A percentile compares a stretch with the other conserved stretches of the same genome.
These are phyloP conservation scores for Prosopocoilus inquinatus DNA, from an alignment of 2,888 invertebrate species.

Conservation along the genomic window DNA sequence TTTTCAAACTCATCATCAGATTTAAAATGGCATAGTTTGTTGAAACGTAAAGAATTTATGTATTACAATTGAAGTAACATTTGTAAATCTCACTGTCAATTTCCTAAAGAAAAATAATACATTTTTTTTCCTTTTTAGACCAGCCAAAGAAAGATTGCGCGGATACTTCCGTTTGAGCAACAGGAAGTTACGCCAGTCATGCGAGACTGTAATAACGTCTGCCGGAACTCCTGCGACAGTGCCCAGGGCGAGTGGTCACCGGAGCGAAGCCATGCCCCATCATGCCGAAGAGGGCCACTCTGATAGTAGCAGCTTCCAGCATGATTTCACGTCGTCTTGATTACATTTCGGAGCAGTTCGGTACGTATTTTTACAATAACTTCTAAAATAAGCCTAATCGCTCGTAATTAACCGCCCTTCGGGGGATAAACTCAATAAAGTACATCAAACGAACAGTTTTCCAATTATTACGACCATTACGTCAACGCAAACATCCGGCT, in stretches of 20 bases:
- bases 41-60: too few species aligned
- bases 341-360: constrained; percentile 27
- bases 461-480: too few species aligned
- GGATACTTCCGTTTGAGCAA: constrained; percentile 58
- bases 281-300: constrained; percentile 34
- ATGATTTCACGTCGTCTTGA: constrained; percentile 46
- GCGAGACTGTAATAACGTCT: constrained; percentile 49
- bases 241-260: constrained; percentile 30
- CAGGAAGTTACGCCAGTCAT: constrained; percentile 47
- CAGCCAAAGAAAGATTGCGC: constrained; percentile 58
- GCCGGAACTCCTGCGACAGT: constrained; percentile 33
- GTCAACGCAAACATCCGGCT: too few species aligned
- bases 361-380: constrained; percentile 16
- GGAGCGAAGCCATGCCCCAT: constrained; percentile 32
- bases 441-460: neutral
- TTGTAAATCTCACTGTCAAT: too few species aligned
- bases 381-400: too few species aligned
- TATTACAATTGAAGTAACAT: too few species aligned
- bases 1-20: too few species aligned
- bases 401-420: neutral
- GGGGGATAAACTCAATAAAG: neutral
- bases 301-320: constrained; percentile 39
- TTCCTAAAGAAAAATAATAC: too few species aligned
- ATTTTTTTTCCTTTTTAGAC: constrained; percentile 46
- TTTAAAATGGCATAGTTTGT: too few species aligned